A percentile compares a stretch with the other conserved stretches of the same genome.
These are phyloP conservation scores for Microtus obscurus DNA, from an alignment of 2,797 vertebrate species.

Conservation along the genomic window DNA sequence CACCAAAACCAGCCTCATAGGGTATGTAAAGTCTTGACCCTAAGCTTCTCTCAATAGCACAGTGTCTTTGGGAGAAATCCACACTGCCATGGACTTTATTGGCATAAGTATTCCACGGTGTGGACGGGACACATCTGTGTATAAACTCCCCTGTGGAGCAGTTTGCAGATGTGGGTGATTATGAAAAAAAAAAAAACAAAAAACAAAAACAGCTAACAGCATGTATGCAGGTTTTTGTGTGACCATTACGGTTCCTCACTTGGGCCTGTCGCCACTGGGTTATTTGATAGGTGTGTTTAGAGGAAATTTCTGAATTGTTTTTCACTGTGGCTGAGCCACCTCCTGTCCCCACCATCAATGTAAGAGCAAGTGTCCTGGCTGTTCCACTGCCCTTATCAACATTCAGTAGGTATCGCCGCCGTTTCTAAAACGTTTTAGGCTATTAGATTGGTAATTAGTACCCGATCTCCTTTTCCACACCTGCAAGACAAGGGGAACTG, in stretches of 20 bases:
- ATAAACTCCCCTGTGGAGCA: background rate
- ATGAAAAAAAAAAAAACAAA: background rate
- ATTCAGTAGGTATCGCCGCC: background rate
- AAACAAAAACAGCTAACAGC: background rate
- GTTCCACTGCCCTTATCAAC: background rate
- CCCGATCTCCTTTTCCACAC: background rate
- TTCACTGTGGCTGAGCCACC: background rate
- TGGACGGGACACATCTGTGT: rapidly evolving
- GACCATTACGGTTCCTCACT: background rate
- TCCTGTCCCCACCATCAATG: background rate
- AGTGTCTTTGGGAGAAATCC: background rate
- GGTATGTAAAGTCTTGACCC: background rate
- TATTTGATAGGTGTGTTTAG: background rate
- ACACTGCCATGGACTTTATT: background rate
- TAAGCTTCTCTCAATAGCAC: background rate
- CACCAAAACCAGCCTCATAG: background rate
- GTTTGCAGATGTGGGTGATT: background rate
- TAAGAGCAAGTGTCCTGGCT: no score
- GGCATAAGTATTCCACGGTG: rapidly evolving
- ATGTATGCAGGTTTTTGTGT: background rate
- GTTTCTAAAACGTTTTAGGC: background rate
- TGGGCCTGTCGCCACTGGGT: background rate
- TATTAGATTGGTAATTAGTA: background rate
- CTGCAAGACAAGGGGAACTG: background rate
- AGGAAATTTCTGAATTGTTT: background rate